Conservation (phyloP, 2,888 invertebrate species). For the Xestia ashworthii region DNA sequence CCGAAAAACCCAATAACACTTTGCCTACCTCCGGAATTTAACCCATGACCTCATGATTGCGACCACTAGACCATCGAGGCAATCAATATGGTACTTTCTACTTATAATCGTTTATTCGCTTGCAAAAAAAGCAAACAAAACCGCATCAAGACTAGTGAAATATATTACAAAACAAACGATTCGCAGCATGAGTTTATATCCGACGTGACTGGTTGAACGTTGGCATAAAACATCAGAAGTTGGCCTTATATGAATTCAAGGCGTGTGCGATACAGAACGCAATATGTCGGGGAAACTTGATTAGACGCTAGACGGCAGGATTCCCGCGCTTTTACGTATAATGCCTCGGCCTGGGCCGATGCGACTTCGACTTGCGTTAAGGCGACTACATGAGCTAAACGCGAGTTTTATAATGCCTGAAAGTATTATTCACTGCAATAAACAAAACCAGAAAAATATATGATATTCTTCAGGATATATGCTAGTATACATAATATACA, state of each 20-base stretch:
- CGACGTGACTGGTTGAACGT: slow-evolving; percentile 78
- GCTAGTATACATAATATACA: too few species aligned
- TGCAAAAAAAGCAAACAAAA: slow-evolving; percentile 30
- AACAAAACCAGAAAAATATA: too few species aligned
- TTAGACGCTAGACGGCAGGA: slow-evolving; percentile 60
- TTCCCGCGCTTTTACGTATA: slow-evolving; percentile 54
- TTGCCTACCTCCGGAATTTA: not conserved
- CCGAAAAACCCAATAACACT: not conserved
- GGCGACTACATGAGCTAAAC: too few species aligned
- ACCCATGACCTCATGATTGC: not conserved
- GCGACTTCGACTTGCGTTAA: not conserved
- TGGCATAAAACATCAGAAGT: slow-evolving; percentile 68
- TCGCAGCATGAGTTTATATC: slow-evolving; percentile 72
- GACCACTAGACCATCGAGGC: not conserved
- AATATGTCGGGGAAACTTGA: slow-evolving; percentile 69
- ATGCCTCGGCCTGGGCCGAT: not conserved
- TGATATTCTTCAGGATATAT: too few species aligned
- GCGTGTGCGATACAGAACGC: slow-evolving; percentile 66
- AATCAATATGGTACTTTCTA: not conserved
- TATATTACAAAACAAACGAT: slow-evolving; percentile 77
- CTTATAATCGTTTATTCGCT: not conserved
- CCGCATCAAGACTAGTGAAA: slow-evolving; percentile 48
- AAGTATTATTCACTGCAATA: too few species aligned
- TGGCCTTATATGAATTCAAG: slow-evolving; percentile 63
- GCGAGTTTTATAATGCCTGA: too few species aligned